These are phyloP conservation scores for Meteorus colon DNA, from an alignment of 2,888 invertebrate genomes.

Conservation along the genomic window DNA sequence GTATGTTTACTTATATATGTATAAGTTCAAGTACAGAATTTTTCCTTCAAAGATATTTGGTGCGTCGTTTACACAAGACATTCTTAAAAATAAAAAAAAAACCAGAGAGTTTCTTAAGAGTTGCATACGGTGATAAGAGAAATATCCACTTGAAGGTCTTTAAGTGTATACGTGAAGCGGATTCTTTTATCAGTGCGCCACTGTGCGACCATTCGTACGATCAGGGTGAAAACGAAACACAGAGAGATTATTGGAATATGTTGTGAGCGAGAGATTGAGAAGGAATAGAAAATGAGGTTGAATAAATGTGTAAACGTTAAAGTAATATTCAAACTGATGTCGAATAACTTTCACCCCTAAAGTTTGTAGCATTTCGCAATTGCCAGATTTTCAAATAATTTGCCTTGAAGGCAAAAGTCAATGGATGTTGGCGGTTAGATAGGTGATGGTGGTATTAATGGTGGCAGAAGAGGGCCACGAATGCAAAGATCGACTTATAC, in stretches of 20 bases:
- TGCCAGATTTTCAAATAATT: conserved; percentile 54
- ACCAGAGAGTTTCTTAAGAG: conserved; percentile 52
- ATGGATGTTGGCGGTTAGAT: conserved; percentile 14
- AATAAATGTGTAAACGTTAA: conserved; percentile 12
- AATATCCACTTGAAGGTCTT: conserved; percentile 52
- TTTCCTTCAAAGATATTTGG: not conserved
- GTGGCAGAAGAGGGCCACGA: not conserved
- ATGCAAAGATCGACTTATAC: conserved; percentile 7
- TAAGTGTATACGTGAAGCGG: conserved; percentile 47
- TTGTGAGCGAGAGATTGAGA: too few relatives aligned
- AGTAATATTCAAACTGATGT: conserved; percentile 52
- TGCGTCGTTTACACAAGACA: conserved; percentile 38
- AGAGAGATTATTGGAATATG: not conserved
- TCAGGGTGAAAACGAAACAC: conserved; percentile 7
- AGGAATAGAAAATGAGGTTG: not conserved
- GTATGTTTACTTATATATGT: conserved; percentile 37
- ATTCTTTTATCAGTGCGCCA: conserved; percentile 62
- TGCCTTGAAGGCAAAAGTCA: conserved; percentile 40
- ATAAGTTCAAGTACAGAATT: conserved; percentile 29
- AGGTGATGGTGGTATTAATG: conserved; percentile 1
- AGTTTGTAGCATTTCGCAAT: conserved; percentile 57
- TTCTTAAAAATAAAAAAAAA: conserved; percentile 37
- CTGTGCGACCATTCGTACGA: conserved; percentile 26
- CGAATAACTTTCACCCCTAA: conserved; percentile 56
- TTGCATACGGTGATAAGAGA: conserved; percentile 51